Conservation (phyloP, 1,140 invertebrate species). For the Cryptotermes secundus region DNA sequence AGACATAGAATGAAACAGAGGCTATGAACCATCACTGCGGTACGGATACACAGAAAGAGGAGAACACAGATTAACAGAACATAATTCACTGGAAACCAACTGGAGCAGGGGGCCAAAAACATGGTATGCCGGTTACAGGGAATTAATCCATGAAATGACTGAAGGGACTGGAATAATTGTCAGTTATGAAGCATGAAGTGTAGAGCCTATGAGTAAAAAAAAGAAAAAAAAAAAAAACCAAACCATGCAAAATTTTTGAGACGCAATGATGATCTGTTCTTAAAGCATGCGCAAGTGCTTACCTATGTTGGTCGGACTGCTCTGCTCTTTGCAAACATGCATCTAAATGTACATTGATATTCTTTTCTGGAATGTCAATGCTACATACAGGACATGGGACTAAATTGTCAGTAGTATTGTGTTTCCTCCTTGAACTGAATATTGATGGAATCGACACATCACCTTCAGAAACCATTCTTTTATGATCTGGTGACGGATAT, state of each 20-base stretch:
- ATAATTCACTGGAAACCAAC: too few relatives aligned
- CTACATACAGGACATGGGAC: slow-evolving; percentile 58
- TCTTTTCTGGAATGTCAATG: slow-evolving; percentile 48
- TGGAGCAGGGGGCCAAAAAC: too few relatives aligned
- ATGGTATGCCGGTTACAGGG: too few relatives aligned
- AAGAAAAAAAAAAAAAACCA: background rate
- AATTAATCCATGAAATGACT: too few relatives aligned
- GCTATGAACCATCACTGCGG: too few relatives aligned
- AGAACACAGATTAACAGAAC: too few relatives aligned
- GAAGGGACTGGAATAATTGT: background rate
- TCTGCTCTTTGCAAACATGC: slow-evolving; percentile 50
- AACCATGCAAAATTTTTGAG: background rate
- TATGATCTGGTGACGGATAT: background rate
- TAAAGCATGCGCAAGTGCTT: background rate
- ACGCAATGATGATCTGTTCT: background rate
- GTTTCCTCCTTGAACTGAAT: slow-evolving; percentile 38
- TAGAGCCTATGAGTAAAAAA: background rate
- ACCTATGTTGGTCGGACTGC: background rate
- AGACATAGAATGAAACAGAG: too few relatives aligned
- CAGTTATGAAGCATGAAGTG: background rate
- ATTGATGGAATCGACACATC: slow-evolving; percentile 15
- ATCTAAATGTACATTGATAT: slow-evolving; percentile 58
- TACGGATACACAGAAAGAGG: too few relatives aligned
- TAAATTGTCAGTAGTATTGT: slow-evolving; percentile 37
- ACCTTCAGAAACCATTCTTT: background rate